Conservation (phyloP, 2,113 vertebrate genomes). For the Mormyrus iriodes region DNA sequence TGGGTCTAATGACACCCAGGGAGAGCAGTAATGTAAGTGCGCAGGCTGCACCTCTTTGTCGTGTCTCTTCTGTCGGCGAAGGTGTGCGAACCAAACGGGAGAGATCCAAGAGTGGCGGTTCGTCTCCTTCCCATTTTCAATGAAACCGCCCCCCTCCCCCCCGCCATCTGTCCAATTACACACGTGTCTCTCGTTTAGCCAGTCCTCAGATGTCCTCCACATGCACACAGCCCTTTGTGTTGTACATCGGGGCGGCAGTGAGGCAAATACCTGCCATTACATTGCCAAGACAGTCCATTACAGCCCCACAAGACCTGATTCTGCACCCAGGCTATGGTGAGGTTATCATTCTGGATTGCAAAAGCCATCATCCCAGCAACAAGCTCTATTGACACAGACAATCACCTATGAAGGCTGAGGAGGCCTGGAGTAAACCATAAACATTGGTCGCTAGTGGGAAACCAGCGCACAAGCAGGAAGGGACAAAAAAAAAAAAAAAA, state of each 20-base stretch:
- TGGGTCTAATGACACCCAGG: neutral
- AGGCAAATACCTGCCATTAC: neutral
- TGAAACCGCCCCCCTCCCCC: neutral
- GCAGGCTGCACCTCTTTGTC: neutral
- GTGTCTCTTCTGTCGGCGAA: neutral
- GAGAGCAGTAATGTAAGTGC: neutral
- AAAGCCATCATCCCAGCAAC: neutral
- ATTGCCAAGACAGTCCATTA: no score
- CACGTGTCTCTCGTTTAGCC: neutral
- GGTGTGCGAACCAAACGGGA: neutral
- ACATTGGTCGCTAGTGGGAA: neutral
- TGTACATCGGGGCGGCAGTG: neutral
- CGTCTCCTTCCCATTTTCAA: neutral
- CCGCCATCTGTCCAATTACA: slow-evolving; percentile 7
- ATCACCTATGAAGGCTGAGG: neutral
- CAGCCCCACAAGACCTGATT: neutral
- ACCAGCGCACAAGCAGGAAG: neutral
- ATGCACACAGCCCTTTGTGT: neutral
- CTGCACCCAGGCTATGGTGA: neutral
- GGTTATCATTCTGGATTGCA: neutral
- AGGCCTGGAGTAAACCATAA: neutral
- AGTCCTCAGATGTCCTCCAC: neutral
- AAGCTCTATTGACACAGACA: neutral
- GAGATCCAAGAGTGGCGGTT: neutral
- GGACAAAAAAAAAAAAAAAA: neutral